Base-by-base conservation (phyloP, 2,888 invertebrate species). In the Habrosyne pyritoides region DNA sequence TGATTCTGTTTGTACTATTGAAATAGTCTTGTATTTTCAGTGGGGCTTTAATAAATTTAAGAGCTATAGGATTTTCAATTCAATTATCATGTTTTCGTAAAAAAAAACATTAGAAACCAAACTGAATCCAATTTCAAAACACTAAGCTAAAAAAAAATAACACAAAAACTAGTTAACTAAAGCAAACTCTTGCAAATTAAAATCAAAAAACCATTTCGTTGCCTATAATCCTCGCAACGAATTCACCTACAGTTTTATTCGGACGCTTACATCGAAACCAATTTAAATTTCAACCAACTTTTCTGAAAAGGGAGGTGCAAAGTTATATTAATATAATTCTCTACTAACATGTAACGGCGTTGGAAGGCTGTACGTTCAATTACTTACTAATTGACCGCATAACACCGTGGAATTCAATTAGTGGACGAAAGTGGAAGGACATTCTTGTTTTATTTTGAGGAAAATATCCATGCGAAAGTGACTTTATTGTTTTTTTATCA, bases 301-400 rank as follows among this genome's bases (percentile, higher is more conserved):
- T 60, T 0, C 10, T 10, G 57, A 64, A 61, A 66, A 60, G 63
- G 60, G 61, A 63, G 64, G 54, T 63, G 59, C 55, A 60, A 66
- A 64, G 61, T 68, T 68, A 75, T 73, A 73, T 73, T 73, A 77
- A 73, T 71, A 62, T 77, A 77, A 76, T 76, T 74, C 62, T 50
- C 53, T n/a, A 22, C 53, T 50, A 63, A 72, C 67, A 59, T 30
- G 49, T 57, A 63, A 72, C 60, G 48, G 56, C 47, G 42, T 36
- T 26, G 47, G 72, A 71, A 72, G 57, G 59, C 53, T 71, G 72
- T 53, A 67, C 60, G 57, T 54, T 59, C 72, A 71, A 78, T 79
- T 78, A 75, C 68, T 48, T 52, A 52, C 63, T 76, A 78, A 79
- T 73, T 71, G 62, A 64, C 68, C 71, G 60, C 70, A 63, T 63